Evolutionary conservation across 2,113 vertebrate species (phyloP).

Genomic region (Dendropsophus ebraccatus): DNA sequence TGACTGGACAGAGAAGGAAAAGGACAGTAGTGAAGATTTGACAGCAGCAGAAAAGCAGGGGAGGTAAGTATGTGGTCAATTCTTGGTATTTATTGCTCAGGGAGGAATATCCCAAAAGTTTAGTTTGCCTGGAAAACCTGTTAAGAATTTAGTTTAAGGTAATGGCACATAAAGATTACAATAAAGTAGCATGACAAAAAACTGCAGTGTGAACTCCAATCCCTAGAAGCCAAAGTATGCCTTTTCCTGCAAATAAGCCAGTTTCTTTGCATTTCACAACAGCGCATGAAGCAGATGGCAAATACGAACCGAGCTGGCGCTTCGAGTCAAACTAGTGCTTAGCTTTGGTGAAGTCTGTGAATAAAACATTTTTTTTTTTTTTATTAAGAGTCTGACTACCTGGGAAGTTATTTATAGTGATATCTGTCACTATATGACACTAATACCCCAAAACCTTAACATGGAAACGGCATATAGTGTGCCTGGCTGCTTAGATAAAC

Average conservation of each 20-base stretch:
- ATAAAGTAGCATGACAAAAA: neutral
- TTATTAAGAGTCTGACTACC: neutral
- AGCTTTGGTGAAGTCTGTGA: slow-evolving; percentile 70
- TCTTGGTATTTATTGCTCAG: too few species aligned
- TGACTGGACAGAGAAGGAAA: too few species aligned
- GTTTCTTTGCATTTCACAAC: neutral
- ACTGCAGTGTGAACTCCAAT: neutral
- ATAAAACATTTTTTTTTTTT: slow-evolving; percentile 57
- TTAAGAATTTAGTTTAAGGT: neutral
- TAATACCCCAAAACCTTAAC: neutral
- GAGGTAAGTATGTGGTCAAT: too few species aligned
- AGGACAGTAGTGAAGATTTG: too few species aligned
- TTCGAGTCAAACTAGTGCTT: slow-evolving; percentile 80
- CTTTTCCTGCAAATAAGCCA: neutral
- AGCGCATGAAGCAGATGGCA: slow-evolving; percentile 59
- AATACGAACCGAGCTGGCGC: slow-evolving; percentile 87
- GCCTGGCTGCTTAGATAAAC: neutral
- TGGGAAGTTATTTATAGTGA: neutral
- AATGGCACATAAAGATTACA: neutral
- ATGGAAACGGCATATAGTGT: neutral
- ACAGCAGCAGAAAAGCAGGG: too few species aligned
- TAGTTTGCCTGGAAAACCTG: too few species aligned
- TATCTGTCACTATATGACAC: too few species aligned
- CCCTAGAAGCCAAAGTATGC: neutral
- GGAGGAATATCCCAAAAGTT: too few species aligned